These are phyloP conservation scores for human DNA, from an alignment of 2,113 vertebrate species.

Conservation along the genomic window GRCh38 chr14:75100501-75101000, in stretches of 20 bases:
- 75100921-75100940: not conserved
- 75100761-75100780: conserved; percentile 12
- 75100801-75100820: not conserved
- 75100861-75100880: conserved; percentile 9
- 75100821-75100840: not conserved
- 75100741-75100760: not conserved
- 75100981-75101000: conserved; percentile 93
- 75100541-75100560: not conserved
- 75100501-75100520: not conserved
- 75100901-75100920: not conserved
- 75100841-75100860: not conserved
- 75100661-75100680: not conserved
- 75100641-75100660: not conserved
- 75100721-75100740: conserved; percentile 5
- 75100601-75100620: not conserved
- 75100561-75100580: not conserved
- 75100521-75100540: not conserved
- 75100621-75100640: not conserved
- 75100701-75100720: conserved; percentile 20
- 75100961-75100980: not conserved
- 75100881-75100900: not conserved
- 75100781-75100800: conserved; percentile 29
- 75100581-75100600: not conserved
- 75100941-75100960: not conserved
- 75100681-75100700: not conserved